Conservation (phyloP, 2,113 vertebrate species). For the Orthochromis malagaraziensis region DNA sequence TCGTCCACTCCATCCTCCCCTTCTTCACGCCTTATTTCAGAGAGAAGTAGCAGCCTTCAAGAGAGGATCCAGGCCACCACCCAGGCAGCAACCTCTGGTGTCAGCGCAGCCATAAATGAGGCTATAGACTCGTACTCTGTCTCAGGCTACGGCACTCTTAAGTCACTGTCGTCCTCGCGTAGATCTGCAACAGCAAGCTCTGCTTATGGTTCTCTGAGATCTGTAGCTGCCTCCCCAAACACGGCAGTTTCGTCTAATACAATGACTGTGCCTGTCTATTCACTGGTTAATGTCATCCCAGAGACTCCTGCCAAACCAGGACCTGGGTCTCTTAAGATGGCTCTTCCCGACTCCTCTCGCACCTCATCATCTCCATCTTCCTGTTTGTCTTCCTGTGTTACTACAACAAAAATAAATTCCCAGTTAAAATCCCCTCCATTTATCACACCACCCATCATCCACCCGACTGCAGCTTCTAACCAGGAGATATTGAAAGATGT, state of each 20-base stretch:
- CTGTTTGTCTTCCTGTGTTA: slow-evolving; percentile 70
- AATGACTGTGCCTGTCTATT: slow-evolving; percentile 92
- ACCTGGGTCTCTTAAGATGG: slow-evolving; percentile 78
- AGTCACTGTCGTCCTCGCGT: slow-evolving; percentile 80
- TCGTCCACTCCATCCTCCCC: slow-evolving; percentile 67
- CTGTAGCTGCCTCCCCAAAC: slow-evolving; percentile 72
- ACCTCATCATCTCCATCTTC: slow-evolving; percentile 61
- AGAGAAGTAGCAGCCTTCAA: slow-evolving; percentile 84
- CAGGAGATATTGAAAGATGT: slow-evolving; percentile 98
- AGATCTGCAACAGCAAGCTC: slow-evolving; percentile 82
- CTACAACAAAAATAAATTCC: slow-evolving; percentile 77
- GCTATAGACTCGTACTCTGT: slow-evolving; percentile 76
- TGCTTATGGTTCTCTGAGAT: slow-evolving; percentile 84
- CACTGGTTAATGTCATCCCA: slow-evolving; percentile 86
- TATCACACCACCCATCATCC: slow-evolving; percentile 80
- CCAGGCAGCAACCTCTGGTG: slow-evolving; percentile 78
- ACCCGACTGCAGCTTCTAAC: slow-evolving; percentile 79
- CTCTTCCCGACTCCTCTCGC: slow-evolving; percentile 66
- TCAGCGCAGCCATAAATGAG: slow-evolving; percentile 77
- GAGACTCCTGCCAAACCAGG: slow-evolving; percentile 79
- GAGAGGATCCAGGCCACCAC: slow-evolving; percentile 85
- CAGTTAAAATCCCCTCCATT: slow-evolving; percentile 87
- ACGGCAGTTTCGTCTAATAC: slow-evolving; percentile 81
- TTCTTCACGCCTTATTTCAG: slow-evolving; percentile 75
- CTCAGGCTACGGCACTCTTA: slow-evolving; percentile 84